Percentiles rank a stretch among this genome's conserved stretches.
Conservation (phyloP, 2,113 vertebrate species). For the Platysternon megacephalum region DNA sequence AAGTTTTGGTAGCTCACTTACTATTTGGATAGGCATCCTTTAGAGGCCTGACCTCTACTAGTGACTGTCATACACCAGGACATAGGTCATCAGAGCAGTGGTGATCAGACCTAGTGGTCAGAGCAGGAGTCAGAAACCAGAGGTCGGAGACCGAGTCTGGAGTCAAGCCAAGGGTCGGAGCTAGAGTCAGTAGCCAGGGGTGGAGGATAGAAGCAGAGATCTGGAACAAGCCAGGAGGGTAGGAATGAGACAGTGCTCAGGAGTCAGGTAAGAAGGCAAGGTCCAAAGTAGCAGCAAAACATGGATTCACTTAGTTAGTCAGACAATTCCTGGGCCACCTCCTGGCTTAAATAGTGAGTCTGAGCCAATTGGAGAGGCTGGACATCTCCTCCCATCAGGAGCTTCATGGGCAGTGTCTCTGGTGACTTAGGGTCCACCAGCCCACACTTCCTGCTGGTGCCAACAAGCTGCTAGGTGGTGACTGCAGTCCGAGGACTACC, state of each 20-base stretch:
- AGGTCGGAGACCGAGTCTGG: not conserved
- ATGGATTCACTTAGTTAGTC: not conserved
- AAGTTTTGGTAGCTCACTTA: not conserved
- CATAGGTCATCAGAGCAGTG: not conserved
- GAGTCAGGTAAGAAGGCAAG: not conserved
- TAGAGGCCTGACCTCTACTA: not conserved
- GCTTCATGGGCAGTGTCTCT: not conserved
- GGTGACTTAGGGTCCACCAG: not conserved
- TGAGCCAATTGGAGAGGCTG: not conserved
- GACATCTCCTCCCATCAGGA: not conserved
- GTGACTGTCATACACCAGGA: not conserved
- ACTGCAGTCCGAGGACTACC: not conserved
- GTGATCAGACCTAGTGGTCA: not conserved
- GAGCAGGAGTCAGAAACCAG: not conserved
- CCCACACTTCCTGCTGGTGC: not conserved
- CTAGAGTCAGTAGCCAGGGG: not conserved
- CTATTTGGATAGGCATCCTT: not conserved
- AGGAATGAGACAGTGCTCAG: not conserved
- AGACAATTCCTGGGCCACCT: not conserved
- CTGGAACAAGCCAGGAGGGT: not conserved
- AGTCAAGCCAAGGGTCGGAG: not conserved
- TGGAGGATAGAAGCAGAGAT: not conserved
- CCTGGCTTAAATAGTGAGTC: not conserved
- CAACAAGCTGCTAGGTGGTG: not conserved
- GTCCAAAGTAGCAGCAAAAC: not conserved